phyloP scores from a whole-genome alignment of 2,113 vertebrate genomes.

The Diadophis punctatus region DNA sequence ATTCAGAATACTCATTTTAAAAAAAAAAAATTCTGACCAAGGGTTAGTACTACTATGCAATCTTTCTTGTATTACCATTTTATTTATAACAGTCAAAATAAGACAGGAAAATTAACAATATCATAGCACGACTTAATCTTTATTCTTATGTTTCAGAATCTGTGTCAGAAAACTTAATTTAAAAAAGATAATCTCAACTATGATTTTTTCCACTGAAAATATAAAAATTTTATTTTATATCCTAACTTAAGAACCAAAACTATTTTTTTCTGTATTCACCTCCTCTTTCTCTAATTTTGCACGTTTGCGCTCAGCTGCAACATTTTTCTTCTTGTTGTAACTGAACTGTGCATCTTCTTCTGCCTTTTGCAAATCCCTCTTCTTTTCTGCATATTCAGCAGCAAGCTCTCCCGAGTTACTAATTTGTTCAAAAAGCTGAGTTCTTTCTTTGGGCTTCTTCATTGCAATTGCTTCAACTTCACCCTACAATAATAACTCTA shows the following conservation, averaged over 20 bases:
- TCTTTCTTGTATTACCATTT: background rate
- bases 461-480: slow-evolving; percentile 89
- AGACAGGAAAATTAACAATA: background rate
- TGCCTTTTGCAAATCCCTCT: slow-evolving; percentile 76
- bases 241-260: background rate
- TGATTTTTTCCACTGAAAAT: background rate
- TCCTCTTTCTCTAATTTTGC: slow-evolving; percentile 83
- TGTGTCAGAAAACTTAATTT: background rate
- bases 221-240: background rate
- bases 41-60: background rate
- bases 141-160: background rate
- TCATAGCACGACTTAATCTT: background rate
- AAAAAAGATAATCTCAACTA: background rate
- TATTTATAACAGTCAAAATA: background rate
- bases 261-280: slow-evolving; percentile 61
- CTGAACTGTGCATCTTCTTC: slow-evolving; percentile 86
- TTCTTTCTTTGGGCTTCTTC: slow-evolving; percentile 87
- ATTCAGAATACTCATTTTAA: background rate
- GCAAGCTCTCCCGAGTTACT: slow-evolving; percentile 80
- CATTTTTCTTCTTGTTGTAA: slow-evolving; percentile 86
- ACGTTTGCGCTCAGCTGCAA: slow-evolving; percentile 80
- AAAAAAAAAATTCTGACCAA: background rate
- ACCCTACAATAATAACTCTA: slow-evolving; percentile 70
- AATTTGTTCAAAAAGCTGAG: slow-evolving; percentile 87
- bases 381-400: slow-evolving; percentile 82